phyloP scores from a whole-genome alignment of 1,140 invertebrate genomes.

The Centruroides vittatus region DNA sequence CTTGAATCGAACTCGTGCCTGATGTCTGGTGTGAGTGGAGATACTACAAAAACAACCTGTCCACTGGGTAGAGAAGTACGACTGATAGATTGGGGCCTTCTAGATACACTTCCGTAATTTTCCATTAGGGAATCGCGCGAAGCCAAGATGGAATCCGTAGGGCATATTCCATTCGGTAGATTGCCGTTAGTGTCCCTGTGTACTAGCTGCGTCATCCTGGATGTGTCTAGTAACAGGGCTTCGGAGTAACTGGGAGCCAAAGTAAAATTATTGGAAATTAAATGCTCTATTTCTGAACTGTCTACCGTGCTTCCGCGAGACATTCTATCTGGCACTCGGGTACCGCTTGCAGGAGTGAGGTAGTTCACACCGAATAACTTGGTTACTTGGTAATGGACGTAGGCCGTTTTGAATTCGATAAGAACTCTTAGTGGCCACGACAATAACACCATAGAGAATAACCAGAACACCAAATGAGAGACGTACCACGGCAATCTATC shows the following conservation, averaged over 20 bases:
- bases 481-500: constrained; percentile 39
- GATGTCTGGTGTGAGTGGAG: constrained; percentile 15
- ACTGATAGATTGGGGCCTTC: constrained; percentile 12
- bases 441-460: constrained; percentile 53
- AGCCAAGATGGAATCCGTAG: too few relatives aligned
- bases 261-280: constrained; percentile 46
- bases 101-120: neutral
- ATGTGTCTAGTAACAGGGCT: constrained; percentile 34
- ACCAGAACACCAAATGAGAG: constrained; percentile 54
- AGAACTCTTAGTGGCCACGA: constrained; percentile 71
- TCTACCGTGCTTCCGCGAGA: constrained; percentile 40
- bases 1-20: too few relatives aligned
- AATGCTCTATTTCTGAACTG: constrained; percentile 43
- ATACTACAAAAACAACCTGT: constrained; percentile 19
- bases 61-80: constrained; percentile 15
- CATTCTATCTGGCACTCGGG: too few relatives aligned
- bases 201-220: too few relatives aligned
- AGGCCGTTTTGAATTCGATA: constrained; percentile 70
- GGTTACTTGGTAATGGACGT: constrained; percentile 51
- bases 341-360: constrained; percentile 21
- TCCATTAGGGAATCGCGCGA: too few relatives aligned
- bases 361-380: constrained; percentile 41
- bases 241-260: constrained; percentile 51
- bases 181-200: neutral
- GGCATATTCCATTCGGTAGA: neutral